Evolutionary conservation across 1,140 invertebrate genomes (phyloP).

Genomic region (Colletes latitarsis): DNA sequence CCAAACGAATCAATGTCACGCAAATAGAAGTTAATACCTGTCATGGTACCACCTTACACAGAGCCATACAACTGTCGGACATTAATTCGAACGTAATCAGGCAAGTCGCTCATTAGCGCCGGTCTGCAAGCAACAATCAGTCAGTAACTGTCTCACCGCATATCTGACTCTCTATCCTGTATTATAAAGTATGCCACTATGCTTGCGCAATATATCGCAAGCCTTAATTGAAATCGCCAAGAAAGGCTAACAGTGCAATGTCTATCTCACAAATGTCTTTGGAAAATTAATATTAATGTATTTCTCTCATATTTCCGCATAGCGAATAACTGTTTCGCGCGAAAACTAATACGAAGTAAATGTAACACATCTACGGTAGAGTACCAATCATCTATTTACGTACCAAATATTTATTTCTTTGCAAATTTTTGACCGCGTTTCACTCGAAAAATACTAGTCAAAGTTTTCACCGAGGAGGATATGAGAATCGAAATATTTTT

Average conservation of each 20-base stretch:
- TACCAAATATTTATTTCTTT: no score
- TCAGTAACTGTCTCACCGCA: neutral
- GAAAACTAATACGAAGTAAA: no score
- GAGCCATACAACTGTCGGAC: neutral
- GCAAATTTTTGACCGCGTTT: no score
- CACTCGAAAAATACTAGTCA: no score
- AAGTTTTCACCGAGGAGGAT: no score
- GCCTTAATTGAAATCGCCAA: constrained; percentile 29
- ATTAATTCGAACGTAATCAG: constrained; percentile 41
- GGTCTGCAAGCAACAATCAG: constrained; percentile 11
- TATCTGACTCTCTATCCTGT: neutral
- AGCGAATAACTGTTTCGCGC: no score
- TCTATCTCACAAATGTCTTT: neutral
- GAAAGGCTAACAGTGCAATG: constrained; percentile 7
- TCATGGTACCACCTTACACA: neutral
- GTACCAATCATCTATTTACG: no score
- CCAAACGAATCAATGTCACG: neutral
- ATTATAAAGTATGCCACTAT: constrained; percentile 9
- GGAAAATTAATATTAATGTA: neutral
- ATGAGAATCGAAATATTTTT: no score
- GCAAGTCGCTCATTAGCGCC: constrained; percentile 30
- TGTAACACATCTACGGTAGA: no score
- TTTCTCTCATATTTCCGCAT: no score
- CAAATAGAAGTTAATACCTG: constrained; percentile 4
- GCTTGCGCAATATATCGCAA: constrained; percentile 13